Percentiles rank a stretch among this genome's conserved stretches.
phyloP scores from a whole-genome alignment of 37 sponge, comb jelly and placozoan genomes.

The Corticium candelabrum region DNA sequence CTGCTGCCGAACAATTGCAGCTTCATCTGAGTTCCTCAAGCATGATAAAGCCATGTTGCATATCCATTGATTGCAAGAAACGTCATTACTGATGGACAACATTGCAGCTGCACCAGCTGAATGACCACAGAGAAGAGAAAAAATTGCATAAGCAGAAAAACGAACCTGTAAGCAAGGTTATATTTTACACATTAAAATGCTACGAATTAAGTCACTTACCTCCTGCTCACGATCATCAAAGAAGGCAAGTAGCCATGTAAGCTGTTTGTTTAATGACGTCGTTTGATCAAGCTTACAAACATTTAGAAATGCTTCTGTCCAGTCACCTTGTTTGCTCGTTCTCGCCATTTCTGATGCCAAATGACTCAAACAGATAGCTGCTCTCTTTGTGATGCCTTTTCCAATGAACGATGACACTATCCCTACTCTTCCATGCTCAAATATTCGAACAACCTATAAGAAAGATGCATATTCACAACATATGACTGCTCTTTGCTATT shows the following conservation, averaged over 20 bases:
- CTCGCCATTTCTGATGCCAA: neutral
- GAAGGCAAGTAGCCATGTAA: neutral
- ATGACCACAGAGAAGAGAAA: too few species aligned
- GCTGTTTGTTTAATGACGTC: too few species aligned
- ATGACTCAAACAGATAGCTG: neutral
- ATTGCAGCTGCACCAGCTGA: too few species aligned
- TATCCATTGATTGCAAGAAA: neutral
- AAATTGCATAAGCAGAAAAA: too few species aligned
- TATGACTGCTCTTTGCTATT: too few species aligned
- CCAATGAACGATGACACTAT: neutral
- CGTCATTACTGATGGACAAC: neutral
- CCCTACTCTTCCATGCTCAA: neutral
- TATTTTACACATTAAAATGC: too few species aligned
- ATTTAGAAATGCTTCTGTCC: neutral
- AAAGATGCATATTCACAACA: too few species aligned
- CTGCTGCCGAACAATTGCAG: neutral
- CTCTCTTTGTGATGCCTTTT: neutral
- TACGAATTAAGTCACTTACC: neutral
- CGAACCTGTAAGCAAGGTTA: too few species aligned
- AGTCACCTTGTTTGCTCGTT: neutral
- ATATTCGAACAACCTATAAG: too few species aligned
- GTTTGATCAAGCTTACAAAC: too few species aligned
- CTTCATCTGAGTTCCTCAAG: neutral
- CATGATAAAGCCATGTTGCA: neutral
- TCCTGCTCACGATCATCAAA: neutral